Conservation (phyloP, 2,113 vertebrate genomes). For the Plectropomus leopardus region DNA sequence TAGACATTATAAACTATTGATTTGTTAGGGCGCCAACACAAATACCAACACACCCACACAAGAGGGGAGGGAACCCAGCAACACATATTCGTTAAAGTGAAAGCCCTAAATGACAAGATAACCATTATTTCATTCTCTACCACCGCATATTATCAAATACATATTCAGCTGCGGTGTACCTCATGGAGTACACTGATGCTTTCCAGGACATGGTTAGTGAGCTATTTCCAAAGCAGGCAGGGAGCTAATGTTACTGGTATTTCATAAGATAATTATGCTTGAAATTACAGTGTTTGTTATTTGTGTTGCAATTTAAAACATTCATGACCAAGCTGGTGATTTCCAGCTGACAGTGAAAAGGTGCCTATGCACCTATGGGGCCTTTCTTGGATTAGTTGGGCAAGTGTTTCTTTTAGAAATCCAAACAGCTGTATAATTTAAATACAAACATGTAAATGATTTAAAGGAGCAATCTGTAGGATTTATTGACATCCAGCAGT, state of each 20-base stretch:
- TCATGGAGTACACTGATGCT: constrained; percentile 2
- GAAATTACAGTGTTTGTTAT: neutral
- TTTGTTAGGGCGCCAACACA: constrained; percentile 29
- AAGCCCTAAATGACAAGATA: constrained; percentile 5
- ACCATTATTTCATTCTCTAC: too few relatives aligned
- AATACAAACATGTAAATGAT: neutral
- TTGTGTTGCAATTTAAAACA: constrained; percentile 7
- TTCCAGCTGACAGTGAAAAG: constrained; percentile 9
- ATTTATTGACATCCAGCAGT: too few relatives aligned
- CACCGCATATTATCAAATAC: neutral
- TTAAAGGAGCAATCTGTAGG: too few relatives aligned
- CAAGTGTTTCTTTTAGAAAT: neutral
- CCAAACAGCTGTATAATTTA: neutral
- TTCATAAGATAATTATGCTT: constrained; percentile 16
- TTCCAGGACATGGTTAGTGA: constrained; percentile 1
- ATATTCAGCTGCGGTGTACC: neutral
- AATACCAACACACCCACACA: constrained; percentile 19
- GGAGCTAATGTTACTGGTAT: neutral
- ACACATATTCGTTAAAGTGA: constrained; percentile 3
- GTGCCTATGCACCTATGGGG: neutral
- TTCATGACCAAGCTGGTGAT: constrained; percentile 20
- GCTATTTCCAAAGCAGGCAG: neutral
- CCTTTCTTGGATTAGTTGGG: neutral
- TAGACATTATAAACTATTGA: constrained; percentile 41
- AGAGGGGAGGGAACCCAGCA: neutral